Percentiles rank a stretch among this genome's conserved stretches.
Conservation (phyloP, 2,888 invertebrate genomes). For the Agriotes lineatus region DNA sequence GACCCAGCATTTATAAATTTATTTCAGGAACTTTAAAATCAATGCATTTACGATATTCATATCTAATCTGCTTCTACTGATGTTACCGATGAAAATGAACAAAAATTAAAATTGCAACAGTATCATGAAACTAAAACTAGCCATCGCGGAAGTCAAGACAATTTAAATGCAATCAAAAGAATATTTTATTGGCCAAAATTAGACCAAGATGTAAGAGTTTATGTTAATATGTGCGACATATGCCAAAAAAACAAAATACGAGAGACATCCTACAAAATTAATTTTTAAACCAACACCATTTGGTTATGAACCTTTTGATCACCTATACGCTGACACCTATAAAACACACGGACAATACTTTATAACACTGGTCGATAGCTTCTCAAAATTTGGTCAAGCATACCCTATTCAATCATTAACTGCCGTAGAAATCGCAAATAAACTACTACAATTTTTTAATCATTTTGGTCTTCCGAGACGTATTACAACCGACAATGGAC, state of each 20-base stretch:
- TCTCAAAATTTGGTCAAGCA: slow-evolving; percentile 48
- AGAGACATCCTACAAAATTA: slow-evolving; percentile 40
- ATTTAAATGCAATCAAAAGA: slow-evolving; percentile 34
- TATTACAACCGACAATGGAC: slow-evolving; percentile 47
- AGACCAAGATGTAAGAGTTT: slow-evolving; percentile 39
- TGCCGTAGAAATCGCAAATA: slow-evolving; percentile 41
- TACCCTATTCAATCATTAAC: slow-evolving; percentile 34
- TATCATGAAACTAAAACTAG: slow-evolving; percentile 47
- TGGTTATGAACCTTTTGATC: slow-evolving; percentile 35
- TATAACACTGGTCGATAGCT: slow-evolving; percentile 47
- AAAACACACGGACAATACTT: slow-evolving; percentile 33
- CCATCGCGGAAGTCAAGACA: slow-evolving; percentile 42
- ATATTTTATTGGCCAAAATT: slow-evolving; percentile 46
- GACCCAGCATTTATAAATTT: not conserved
- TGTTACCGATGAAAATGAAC: not conserved
- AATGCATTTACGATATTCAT: not conserved
- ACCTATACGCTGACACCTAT: slow-evolving; percentile 37
- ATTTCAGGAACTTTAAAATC: not conserved
- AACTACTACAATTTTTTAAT: slow-evolving; percentile 42
- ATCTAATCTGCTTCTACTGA: not conserved
- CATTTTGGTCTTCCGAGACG: slow-evolving; percentile 40
- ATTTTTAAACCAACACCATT: slow-evolving; percentile 38
- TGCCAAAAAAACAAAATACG: slow-evolving; percentile 42
- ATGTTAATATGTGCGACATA: slow-evolving; percentile 41
- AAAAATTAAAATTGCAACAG: slow-evolving; percentile 24